Evolutionary conservation across 2,113 vertebrate genomes (phyloP), one percentile per base, ranked within the genome.

Genomic region (Kryptolebias marmoratus): DNA sequence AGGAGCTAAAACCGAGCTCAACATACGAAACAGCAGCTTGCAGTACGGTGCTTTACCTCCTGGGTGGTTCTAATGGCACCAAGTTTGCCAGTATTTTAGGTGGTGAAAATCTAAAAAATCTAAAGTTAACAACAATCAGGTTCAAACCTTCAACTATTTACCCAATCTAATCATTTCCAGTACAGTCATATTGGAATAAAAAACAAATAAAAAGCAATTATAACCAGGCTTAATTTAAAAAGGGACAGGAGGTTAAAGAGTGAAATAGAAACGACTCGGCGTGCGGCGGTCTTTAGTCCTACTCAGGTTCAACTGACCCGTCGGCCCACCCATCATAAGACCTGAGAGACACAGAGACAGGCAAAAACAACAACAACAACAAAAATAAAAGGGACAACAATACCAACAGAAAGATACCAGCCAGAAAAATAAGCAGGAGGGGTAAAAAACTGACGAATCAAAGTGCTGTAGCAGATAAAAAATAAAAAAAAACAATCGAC

Each of bases 271-370:
- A 88, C 49, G 84, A 86, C 71, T 90, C 87, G 42, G 86, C 69
- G 80, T 64, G 87, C 80, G 87, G 82, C 81, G 88, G 71, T 91
- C 87, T 77, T 91, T 90, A 64, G 84, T 71, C 66, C 90, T 89
- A 79, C 84, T 88, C 75, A 83, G 73, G 74, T 54, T 88, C 83
- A 85, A 88, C 67, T 87, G 84, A 66, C 79, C 90, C 57, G 78
- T 69, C 76, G 81, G 87, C 16, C 83, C 90, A 16, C 75, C 88
- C 66, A 80, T 87, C 89, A 80, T 58, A 28, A 90, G 85, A 83
- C 91, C 91, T 91, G 65, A 71, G 18, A 49, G 27, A 67, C 10
- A 68, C 28, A 66, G 28, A 73, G 6, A 63, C 12, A 48, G 47
- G 10, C 6, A 9, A 45, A 9, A 45, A 9, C 10, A 11, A 13